These are phyloP conservation scores for Escarpia spicata DNA, from an alignment of 2,888 invertebrate species.

Conservation along the genomic window DNA sequence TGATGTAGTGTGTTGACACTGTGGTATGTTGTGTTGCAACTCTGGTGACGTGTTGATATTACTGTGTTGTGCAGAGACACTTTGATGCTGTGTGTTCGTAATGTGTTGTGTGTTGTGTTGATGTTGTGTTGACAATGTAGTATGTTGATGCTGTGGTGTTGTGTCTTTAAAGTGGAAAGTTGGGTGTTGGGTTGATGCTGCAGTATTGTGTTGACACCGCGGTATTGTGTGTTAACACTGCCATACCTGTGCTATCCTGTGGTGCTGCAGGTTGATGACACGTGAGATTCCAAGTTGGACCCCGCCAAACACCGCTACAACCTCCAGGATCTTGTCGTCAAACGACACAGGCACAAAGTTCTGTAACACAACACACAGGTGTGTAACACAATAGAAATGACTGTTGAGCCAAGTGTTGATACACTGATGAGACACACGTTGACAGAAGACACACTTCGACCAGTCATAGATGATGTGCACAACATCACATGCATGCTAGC, in stretches of 20 bases:
- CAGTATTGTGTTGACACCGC: not conserved
- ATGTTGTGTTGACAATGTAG: no score
- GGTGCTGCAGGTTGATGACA: conserved; percentile 93
- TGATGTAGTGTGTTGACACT: not conserved
- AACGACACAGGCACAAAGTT: conserved; percentile 91
- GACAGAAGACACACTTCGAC: no score
- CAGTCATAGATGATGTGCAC: no score
- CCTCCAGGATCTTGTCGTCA: conserved; percentile 95
- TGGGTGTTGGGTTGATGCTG: not conserved
- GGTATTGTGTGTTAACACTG: not conserved
- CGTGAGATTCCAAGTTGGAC: conserved; percentile 97
- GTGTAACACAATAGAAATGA: not conserved
- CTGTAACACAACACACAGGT: conserved; percentile 34
- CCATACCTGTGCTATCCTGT: conserved; percentile 88
- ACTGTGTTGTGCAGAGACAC: not conserved
- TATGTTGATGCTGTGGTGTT: no score
- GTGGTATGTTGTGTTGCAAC: not conserved
- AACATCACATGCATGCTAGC: no score
- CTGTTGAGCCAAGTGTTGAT: not conserved
- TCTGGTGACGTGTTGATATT: not conserved
- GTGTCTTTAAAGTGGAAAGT: no score
- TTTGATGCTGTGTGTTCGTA: not conserved
- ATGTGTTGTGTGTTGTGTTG: not conserved
- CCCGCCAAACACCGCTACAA: conserved; percentile 96
- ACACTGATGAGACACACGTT: not conserved